These are phyloP conservation scores for Whitmania pigra DNA, from an alignment of 1,140 invertebrate genomes.

Conservation along the genomic window DNA sequence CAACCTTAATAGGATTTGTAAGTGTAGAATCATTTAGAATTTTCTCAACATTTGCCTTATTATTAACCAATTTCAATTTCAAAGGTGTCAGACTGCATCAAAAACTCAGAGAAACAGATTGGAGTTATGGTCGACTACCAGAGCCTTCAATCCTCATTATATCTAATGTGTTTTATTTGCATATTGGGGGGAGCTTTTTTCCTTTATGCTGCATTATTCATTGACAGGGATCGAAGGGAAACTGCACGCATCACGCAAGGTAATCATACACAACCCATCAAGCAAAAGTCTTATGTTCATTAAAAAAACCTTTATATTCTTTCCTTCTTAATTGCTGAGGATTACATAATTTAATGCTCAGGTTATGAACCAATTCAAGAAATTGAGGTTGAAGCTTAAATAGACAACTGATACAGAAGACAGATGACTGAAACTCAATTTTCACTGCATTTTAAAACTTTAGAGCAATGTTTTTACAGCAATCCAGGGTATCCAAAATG, in stretches of 20 bases:
- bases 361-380: slow-evolving; percentile 1
- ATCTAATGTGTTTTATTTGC: slow-evolving; percentile 75
- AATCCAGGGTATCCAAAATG: no score
- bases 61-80: slow-evolving; percentile 22
- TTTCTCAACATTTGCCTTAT: not conserved
- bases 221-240: slow-evolving; percentile 64
- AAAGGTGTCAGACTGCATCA: slow-evolving; percentile 24
- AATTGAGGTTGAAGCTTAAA: not conserved
- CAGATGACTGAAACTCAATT: not conserved
- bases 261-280: not conserved
- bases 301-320: not conserved
- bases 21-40: not conserved
- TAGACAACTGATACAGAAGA: not conserved
- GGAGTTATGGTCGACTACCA: slow-evolving; percentile 49
- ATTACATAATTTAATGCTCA: not conserved
- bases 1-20: slow-evolving; percentile 39
- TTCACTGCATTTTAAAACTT: no score
- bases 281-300: no score
- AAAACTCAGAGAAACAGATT: slow-evolving; percentile 1
- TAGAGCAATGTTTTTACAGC: no score
- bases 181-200: slow-evolving; percentile 79
- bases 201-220: slow-evolving; percentile 69
- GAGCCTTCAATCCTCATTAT: slow-evolving; percentile 76
- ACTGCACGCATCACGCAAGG: slow-evolving; percentile 26
- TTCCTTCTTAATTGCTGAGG: not conserved